Evolutionary conservation across 2,797 vertebrate species (phyloP), one percentile per base, ranked within the genome.

Genomic region (Lates japonicus): DNA sequence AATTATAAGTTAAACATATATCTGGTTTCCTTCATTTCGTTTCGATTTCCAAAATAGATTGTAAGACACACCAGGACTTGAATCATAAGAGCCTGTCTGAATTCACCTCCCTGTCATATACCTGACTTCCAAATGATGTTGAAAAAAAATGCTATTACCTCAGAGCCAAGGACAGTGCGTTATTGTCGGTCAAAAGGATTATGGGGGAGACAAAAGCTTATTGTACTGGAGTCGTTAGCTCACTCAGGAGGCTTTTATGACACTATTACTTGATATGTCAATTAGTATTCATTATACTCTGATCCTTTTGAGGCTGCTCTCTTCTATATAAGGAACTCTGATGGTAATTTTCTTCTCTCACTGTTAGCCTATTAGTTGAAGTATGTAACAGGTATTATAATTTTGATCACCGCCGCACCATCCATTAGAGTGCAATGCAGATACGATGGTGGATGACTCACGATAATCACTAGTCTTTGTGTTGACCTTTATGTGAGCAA

Each of bases 311-410:
- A 84, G 54, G 39, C 33, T 42, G 39, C 60, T 55, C 67, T 66
- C 78, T 66, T 79, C 76, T 76, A 70, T 74, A 57, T 69, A 72
- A 84, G 80, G 81, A 52, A 70, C 83, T 69, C 66, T 67, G 39
- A 67, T 66, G 62, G 62, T 82, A 73, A 90, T 83, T 84, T 5
- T n/a, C n/a, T 88, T 63, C 71, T 81, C 59, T 60, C 74, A 68
- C 72, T 82, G 88, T 81, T 64, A 60, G 81, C 64, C 68, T 65
- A 82, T 91, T 76, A 88, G 75, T 70, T 77, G 42, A 71, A 69
- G 67, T 78, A 76, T 88, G 81, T 85, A 83, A 87, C 82, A 87
- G 82, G 84, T 90, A 73, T 87, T 87, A 51, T 85, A 85, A 89
- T 90, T 87, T 66, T 54, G 31, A 67, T 78, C 77, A 44, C 14